Conservation (phyloP, 2,888 invertebrate species). For the Epicampocera succincta region DNA sequence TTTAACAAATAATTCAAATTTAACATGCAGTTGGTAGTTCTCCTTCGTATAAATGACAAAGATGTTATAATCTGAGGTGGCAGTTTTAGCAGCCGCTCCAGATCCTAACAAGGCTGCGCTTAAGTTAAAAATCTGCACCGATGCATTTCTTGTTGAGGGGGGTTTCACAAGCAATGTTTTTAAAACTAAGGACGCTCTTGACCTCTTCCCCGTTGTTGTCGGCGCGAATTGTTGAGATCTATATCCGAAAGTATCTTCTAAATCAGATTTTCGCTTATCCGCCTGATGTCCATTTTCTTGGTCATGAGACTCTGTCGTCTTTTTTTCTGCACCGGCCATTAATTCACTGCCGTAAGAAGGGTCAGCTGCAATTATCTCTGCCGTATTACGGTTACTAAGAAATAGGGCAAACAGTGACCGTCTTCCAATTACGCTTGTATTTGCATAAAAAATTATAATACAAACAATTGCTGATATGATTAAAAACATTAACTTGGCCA, state of each 20-base stretch:
- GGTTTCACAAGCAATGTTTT: conserved; percentile 63
- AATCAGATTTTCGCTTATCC: conserved; percentile 23
- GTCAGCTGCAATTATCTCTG: conserved; percentile 10
- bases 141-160: conserved; percentile 58
- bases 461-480: conserved; percentile 67
- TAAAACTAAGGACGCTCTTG: conserved; percentile 57
- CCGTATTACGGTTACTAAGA: conserved; percentile 53
- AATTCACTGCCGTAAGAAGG: conserved; percentile 24
- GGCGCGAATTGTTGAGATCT: conserved; percentile 28
- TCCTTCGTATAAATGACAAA: conserved; percentile 81
- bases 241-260: conserved; percentile 33
- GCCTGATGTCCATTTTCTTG: conserved; percentile 16
- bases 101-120: conserved; percentile 43
- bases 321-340: conserved; percentile 3
- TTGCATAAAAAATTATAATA: conserved; percentile 66
- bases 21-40: conserved; percentile 79
- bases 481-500: conserved; percentile 66
- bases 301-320: conserved; percentile 26
- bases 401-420: conserved; percentile 63
- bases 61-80: conserved; percentile 78
- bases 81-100: conserved; percentile 22
- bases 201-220: conserved; percentile 46
- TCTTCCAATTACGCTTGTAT: conserved; percentile 61
- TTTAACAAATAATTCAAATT: conserved; percentile 80
- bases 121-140: conserved; percentile 64